phyloP scores from a whole-genome alignment of 2,888 invertebrate species.

The Sphinx pinastri region DNA sequence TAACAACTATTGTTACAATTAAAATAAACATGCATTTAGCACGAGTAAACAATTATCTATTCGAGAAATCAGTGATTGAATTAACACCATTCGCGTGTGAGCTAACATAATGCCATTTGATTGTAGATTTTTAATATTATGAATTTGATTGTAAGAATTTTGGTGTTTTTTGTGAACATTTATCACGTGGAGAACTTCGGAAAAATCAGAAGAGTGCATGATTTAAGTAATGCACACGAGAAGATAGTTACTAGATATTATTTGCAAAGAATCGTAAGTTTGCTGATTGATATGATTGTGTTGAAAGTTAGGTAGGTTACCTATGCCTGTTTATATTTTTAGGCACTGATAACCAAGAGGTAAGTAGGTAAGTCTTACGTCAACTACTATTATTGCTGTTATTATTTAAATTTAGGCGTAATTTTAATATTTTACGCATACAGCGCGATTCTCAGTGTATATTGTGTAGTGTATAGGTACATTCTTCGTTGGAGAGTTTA shows the following conservation, averaged over 20 bases:
- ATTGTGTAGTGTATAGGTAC: too few species aligned
- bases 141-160: background rate
- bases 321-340: background rate
- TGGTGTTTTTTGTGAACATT: background rate
- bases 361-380: too few species aligned
- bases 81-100: background rate
- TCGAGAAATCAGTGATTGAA: background rate
- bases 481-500: background rate
- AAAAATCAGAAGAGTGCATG: background rate
- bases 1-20: background rate
- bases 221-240: background rate
- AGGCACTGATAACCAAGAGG: too few species aligned
- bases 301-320: background rate
- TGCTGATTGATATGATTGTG: background rate
- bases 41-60: background rate
- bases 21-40: background rate
- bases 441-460: too few species aligned
- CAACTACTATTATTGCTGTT: too few species aligned
- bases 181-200: background rate
- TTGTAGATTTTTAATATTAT: background rate
- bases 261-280: constrained; percentile 3
- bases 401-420: too few species aligned
- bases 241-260: constrained; percentile 1
- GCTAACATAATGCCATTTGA: background rate
- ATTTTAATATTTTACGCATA: too few species aligned